Evolutionary conservation across 2,797 vertebrate species (phyloP), one percentile per base, ranked within the genome.

Genomic region (Todus mexicanus): DNA sequence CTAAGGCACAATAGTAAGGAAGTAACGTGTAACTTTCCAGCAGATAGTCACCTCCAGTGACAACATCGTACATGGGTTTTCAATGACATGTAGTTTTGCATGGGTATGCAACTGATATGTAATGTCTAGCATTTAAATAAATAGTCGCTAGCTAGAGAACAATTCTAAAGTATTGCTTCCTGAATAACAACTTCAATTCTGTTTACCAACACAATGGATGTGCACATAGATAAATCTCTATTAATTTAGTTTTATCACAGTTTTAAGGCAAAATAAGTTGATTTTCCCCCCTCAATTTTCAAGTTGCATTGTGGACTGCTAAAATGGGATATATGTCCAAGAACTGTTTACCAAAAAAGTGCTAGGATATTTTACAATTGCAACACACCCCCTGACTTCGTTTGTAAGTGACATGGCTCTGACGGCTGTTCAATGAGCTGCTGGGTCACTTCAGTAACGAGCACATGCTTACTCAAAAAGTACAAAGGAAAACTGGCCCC

Each of bases 1-100:
- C 97, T 99, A 99, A 99, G 99, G 99, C 99, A 99, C 99, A 97
- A 96, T 97, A 98, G 98, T 97, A 97, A 96, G 97, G 96, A 97
- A 97, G 97, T 91, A 96, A 96, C 97, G 93, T 74, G 72, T 89
- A 95, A 92, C 95, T 94, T 95, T 83, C 95, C 91, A 85, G 96
- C 61, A 94, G 90, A 94, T 14, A 80, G 79, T 64, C 91, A 95
- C 94, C 82, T 95, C 91, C 95, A 90, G 53, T 20, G 85, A 94
- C 84, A 95, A 83, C 61, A 78, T 53, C 10, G 5, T 59, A 80
- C 29, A 71, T 48, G 92, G 60, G 74, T 66, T 84, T 92, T 80
- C 74, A 73, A 73, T 53, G 83, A 90, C 83, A 68, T 37, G 25
- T 84, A 88, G 88, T 81, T 96, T 91, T 93, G 94, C 84, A 89